phyloP scores from a whole-genome alignment of 2,113 vertebrate genomes.

The Edolisoma coerulescens region DNA sequence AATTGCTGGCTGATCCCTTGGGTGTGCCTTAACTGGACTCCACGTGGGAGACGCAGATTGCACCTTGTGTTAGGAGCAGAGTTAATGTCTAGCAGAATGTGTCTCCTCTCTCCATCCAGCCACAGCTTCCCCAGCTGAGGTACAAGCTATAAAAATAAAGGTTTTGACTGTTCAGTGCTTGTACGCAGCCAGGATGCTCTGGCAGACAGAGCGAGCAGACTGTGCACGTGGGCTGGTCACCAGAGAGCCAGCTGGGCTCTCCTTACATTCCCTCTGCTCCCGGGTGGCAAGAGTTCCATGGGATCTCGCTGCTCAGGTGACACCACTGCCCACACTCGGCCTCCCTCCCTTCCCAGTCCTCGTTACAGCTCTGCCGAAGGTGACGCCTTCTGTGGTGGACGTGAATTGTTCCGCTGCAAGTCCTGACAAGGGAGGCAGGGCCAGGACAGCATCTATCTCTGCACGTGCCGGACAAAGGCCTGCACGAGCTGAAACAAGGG shows the following conservation, averaged over 20 bases:
- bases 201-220: background rate
- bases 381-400: background rate
- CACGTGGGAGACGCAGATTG: background rate
- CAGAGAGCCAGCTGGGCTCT: background rate
- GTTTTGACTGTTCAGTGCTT: background rate
- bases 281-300: background rate
- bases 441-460: conserved; percentile 77
- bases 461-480: conserved; percentile 90
- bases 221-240: background rate
- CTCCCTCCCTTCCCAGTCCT: conserved; percentile 22
- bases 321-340: background rate
- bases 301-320: background rate
- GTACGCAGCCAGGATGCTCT: background rate
- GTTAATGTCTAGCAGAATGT: background rate
- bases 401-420: background rate
- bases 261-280: background rate
- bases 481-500: conserved; percentile 94
- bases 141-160: conserved; percentile 71
- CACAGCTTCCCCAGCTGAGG: conserved; percentile 22
- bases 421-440: background rate
- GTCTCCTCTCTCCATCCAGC: background rate
- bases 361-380: background rate
- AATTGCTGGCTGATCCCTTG: conserved; percentile 44
- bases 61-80: conserved; percentile 23
- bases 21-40: background rate